Evolutionary conservation across 2,113 vertebrate species (phyloP).

Genomic region (Pachycephala philippinensis): DNA sequence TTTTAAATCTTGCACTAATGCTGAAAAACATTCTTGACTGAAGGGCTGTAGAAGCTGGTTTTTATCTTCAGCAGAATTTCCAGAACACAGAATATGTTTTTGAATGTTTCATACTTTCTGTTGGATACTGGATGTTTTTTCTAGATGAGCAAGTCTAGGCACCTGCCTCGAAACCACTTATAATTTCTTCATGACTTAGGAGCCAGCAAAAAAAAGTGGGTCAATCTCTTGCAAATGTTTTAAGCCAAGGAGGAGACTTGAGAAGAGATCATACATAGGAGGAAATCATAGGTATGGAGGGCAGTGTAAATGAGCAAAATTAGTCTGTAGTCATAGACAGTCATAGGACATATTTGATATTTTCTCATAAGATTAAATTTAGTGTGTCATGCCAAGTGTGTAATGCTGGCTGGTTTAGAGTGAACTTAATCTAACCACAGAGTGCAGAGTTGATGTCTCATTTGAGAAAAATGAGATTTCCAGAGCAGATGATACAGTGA

Average conservation of each 20-base stretch:
- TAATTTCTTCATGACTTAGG: not conserved
- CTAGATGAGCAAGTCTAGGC: not conserved
- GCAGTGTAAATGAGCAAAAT: not conserved
- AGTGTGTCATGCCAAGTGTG: not conserved
- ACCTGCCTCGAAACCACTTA: not conserved
- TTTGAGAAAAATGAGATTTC: not conserved
- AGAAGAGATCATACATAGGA: not conserved
- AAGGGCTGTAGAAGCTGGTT: not conserved
- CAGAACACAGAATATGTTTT: not conserved
- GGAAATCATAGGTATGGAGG: not conserved
- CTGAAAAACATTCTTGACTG: not conserved
- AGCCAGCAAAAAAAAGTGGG: not conserved
- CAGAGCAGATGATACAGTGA: not conserved
- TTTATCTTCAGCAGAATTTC: not conserved
- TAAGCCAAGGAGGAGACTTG: not conserved
- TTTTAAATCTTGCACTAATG: not conserved
- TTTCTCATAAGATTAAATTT: not conserved
- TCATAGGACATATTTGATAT: fast-evolving
- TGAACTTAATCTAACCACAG: not conserved
- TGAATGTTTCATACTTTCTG: not conserved
- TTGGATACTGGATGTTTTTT: not conserved
- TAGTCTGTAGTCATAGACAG: not conserved
- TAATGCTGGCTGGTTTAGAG: not conserved
- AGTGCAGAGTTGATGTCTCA: not conserved
- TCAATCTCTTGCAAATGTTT: not conserved